Base-by-base conservation (phyloP, 1,140 invertebrate species). In the Drosophila yakuba region DNA sequence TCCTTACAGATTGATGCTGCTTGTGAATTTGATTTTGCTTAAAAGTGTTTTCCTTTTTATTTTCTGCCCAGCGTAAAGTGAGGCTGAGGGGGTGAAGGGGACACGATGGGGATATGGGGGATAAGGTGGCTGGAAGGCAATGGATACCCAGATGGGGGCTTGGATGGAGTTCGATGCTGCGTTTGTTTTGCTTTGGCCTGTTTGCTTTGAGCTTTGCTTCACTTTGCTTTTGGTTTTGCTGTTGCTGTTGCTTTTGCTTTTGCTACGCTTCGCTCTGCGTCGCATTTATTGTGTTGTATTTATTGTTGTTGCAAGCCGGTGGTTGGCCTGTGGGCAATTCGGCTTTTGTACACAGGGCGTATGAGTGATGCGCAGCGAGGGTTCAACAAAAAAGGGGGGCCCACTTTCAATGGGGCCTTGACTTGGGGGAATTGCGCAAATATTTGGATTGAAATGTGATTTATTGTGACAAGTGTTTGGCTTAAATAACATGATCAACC, bases 11-110 rank as follows among this genome's bases (percentile, higher is more conserved):
- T 36, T 45, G 1, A 7, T 43, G 47, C 12, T 66, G 57, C 51
- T 68, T 78, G 75, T 80, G 72, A 88, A 80, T 88, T 83, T 88
- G 84, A 89, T 88, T 89, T 89, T 69, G 67, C 83, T 80, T 88
- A 82, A 78, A 88, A 67, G 75, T 76, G 74, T 74, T 60, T 75
- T 63, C 51, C 62, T 58, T 58, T 64, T 45, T 56, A 52, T 78
- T 55, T 72, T 55, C 41, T 56, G 48, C 62, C 56, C 56, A n/a
- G 12, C 56, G 17, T 43, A 47, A 25, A 54, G 43, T 54, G 48
- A 28, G 48, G 23, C 17, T 17, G 17, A 17, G 10, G 25, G n/a
- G 45, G 2, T 3, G 36, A 38, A 20, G 15, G 15, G 6, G 15
- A 15, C 6, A 15, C 15, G 43, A 6, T 41, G 20, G 20, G 7